Conservation (phyloP, 2,888 invertebrate genomes). For the Erpobdella octoculata region DNA sequence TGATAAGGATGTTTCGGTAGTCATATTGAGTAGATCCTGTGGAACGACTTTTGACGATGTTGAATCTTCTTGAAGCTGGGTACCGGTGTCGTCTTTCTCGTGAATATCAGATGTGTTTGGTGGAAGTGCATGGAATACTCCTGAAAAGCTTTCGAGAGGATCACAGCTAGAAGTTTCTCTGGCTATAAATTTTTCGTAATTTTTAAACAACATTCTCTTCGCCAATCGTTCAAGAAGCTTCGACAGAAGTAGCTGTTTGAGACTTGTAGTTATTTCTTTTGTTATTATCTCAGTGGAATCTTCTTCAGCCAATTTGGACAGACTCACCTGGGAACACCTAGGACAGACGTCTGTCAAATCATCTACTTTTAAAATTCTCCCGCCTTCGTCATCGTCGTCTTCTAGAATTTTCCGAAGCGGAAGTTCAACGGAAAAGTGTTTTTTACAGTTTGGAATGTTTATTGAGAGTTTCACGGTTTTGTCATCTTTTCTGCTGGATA, state of each 20-base stretch:
- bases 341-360: not conserved
- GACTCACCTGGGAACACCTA: not conserved
- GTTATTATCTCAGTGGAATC: not conserved
- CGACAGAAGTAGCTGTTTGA: slow-evolving; percentile 13
- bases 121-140: not conserved
- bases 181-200: slow-evolving; percentile 13
- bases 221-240: slow-evolving; percentile 22
- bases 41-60: no score
- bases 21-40: no score
- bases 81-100: not conserved
- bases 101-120: not conserved
- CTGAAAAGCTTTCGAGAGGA: not conserved
- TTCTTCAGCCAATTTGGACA: not conserved
- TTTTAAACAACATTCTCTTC: not conserved
- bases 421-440: slow-evolving; percentile 6
- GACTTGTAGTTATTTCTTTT: slow-evolving; percentile 11
- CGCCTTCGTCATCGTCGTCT: slow-evolving; percentile 20
- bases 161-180: not conserved
- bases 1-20: no score
- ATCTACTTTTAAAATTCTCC: no score
- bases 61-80: not conserved
- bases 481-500: slow-evolving; percentile 3
- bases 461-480: slow-evolving; percentile 19
- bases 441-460: slow-evolving; percentile 16
- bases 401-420: slow-evolving; percentile 14